Evolutionary conservation across 2,113 vertebrate species (phyloP).

Genomic region (Sinosuthora webbiana): DNA sequence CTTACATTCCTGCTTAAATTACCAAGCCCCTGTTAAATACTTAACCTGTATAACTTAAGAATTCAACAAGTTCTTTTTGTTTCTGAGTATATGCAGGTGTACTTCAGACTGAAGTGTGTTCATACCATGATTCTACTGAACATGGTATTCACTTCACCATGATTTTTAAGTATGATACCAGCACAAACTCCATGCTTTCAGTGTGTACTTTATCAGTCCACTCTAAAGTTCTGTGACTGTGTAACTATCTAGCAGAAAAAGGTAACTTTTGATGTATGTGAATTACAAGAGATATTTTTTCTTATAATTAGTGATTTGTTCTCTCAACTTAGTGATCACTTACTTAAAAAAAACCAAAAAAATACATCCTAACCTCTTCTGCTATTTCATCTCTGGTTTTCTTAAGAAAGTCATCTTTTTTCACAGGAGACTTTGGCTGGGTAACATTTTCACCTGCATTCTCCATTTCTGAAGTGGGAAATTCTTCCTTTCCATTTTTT

Average conservation of each 20-base stretch:
- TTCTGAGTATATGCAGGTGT: background rate
- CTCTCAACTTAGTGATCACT: background rate
- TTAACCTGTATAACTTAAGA: background rate
- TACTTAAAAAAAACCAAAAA: background rate
- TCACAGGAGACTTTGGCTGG: background rate
- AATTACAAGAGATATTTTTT: background rate
- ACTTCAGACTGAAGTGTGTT: background rate
- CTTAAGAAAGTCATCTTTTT: background rate
- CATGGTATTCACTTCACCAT: background rate
- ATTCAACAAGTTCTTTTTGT: background rate
- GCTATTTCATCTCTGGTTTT: conserved; percentile 61
- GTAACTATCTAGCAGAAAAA: background rate
- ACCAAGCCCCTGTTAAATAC: background rate
- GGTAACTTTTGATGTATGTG: accelerated
- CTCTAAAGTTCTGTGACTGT: background rate
- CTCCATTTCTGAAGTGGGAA: background rate
- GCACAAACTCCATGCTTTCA: background rate
- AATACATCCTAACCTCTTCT: conserved; percentile 66
- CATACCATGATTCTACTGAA: background rate
- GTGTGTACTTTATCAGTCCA: background rate
- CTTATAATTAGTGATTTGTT: background rate
- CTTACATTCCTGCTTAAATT: background rate
- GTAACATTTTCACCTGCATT: background rate
- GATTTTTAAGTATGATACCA: background rate
- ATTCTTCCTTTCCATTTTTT: background rate